Evolutionary conservation across 2,797 vertebrate genomes (phyloP).

Genomic region (Tolypeutes matacus): DNA sequence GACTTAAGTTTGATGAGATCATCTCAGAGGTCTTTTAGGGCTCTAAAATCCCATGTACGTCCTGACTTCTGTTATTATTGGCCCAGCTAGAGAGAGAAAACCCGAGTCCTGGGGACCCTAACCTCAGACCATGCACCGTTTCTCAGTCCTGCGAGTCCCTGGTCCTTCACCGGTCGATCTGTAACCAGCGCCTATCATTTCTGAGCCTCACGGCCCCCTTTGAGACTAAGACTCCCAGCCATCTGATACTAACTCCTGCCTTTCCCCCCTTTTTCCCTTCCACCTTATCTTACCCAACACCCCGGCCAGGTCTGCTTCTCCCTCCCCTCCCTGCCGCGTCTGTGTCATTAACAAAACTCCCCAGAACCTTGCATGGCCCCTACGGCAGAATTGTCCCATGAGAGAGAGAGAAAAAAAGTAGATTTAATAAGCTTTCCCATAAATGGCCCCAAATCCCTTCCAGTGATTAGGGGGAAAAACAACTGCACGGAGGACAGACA

Average conservation of each 20-base stretch:
- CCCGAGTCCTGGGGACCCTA: not conserved
- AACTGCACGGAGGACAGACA: not conserved
- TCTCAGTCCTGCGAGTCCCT: not conserved
- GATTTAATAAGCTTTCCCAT: conserved; percentile 81
- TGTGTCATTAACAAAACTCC: conserved; percentile 74
- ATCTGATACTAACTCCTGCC: not conserved
- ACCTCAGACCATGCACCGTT: not conserved
- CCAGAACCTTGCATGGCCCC: conserved; percentile 65
- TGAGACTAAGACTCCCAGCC: not conserved
- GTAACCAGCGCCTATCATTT: not conserved
- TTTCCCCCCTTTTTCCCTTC: not conserved
- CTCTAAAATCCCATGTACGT: not conserved
- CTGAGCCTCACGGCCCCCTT: not conserved
- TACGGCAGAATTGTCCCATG: conserved; percentile 65
- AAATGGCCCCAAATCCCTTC: conserved; percentile 79
- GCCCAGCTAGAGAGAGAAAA: not conserved
- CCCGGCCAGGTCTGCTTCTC: not conserved
- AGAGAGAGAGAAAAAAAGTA: conserved; percentile 49
- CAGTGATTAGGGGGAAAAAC: conserved; percentile 64
- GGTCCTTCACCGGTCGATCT: not conserved
- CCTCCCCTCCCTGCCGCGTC: not conserved
- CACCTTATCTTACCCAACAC: not conserved
- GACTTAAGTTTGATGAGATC: not conserved
- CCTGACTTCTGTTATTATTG: not conserved
- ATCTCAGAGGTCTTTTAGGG: not conserved